phyloP scores from a whole-genome alignment of 2,113 vertebrate species.

The Propithecus coquereli region DNA sequence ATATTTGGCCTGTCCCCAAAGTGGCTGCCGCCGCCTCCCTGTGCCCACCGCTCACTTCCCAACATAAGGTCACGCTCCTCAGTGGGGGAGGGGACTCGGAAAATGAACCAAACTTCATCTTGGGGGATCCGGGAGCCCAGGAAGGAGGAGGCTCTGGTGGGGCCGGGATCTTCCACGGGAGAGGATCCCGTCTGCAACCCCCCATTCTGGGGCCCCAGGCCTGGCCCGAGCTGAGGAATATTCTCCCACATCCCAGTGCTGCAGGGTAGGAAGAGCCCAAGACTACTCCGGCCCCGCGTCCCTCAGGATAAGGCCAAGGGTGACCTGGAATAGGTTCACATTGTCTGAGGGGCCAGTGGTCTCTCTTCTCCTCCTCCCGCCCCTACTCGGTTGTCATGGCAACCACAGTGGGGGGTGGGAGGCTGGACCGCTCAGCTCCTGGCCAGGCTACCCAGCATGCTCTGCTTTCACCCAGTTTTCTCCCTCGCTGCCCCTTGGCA shows the following conservation, averaged over 20 bases:
- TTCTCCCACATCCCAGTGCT: fast-evolving
- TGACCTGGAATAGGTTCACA: slow-evolving; percentile 62
- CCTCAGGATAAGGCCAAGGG: slow-evolving; percentile 45
- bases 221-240: not conserved
- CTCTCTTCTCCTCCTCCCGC: slow-evolving; percentile 31
- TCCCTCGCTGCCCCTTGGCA: slow-evolving; percentile 52
- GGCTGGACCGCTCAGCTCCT: slow-evolving; percentile 59
- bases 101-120: slow-evolving; percentile 69
- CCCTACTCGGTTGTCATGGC: slow-evolving; percentile 51
- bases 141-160: not conserved
- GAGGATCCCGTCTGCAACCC: not conserved
- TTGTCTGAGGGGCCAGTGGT: slow-evolving; percentile 69
- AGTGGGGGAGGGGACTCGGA: slow-evolving; percentile 64
- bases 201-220: not conserved
- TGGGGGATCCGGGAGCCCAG: not conserved
- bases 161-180: not conserved
- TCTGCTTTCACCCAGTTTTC: slow-evolving; percentile 72
- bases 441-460: slow-evolving; percentile 69
- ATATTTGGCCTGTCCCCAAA: slow-evolving; percentile 80
- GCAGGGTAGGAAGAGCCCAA: fast-evolving
- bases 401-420: slow-evolving; percentile 56
- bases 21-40: slow-evolving; percentile 49
- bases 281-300: fast-evolving
- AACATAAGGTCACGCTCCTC: slow-evolving; percentile 76
- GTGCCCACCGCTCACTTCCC: slow-evolving; percentile 71